Evolutionary conservation across 2,888 invertebrate species (phyloP), one percentile per base, ranked within the genome.

Genomic region (Chydorus sphaericus): DNA sequence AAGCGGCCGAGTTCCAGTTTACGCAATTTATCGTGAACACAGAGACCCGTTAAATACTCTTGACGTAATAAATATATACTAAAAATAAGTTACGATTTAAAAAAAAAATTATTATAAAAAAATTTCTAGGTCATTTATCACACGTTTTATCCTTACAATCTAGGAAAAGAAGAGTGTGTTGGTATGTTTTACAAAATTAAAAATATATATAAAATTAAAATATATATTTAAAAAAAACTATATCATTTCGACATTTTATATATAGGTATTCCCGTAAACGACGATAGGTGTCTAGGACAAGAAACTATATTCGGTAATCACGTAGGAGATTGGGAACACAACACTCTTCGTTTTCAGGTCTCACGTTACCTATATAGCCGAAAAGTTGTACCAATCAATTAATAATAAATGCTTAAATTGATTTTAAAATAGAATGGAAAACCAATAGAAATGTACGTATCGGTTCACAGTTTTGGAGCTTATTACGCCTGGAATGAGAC

Each of bases 51-150:
- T 55, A 26, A 52, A 51, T 8, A 60, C 60, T 14, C 48, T 81
- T 67, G 77, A 79, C 65, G 78, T n/a, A n/a, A n/a, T n/a, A n/a
- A n/a, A n/a, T n/a, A n/a, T n/a, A n/a, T n/a, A n/a, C n/a, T n/a
- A n/a, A n/a, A n/a, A n/a, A n/a, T n/a, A n/a, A n/a, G n/a, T n/a
- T n/a, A n/a, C n/a, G n/a, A n/a, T n/a, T n/a, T n/a, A n/a, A n/a
- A n/a, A n/a, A n/a, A n/a, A n/a, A n/a, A n/a, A n/a, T n/a, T n/a
- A n/a, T n/a, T n/a, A n/a, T n/a, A n/a, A n/a, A n/a, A n/a, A n/a
- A n/a, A n/a, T n/a, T n/a, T n/a, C n/a, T n/a, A n/a, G n/a, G n/a
- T 81, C 39, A 79, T 79, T 58, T 82, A 79, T 69, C 81, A 81
- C 81, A 75, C 79, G 69, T 82, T 81, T 67, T 81, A 78, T 68